Base-by-base conservation (phyloP, 2,888 invertebrate genomes). In the Temnothorax unifasciatus region DNA sequence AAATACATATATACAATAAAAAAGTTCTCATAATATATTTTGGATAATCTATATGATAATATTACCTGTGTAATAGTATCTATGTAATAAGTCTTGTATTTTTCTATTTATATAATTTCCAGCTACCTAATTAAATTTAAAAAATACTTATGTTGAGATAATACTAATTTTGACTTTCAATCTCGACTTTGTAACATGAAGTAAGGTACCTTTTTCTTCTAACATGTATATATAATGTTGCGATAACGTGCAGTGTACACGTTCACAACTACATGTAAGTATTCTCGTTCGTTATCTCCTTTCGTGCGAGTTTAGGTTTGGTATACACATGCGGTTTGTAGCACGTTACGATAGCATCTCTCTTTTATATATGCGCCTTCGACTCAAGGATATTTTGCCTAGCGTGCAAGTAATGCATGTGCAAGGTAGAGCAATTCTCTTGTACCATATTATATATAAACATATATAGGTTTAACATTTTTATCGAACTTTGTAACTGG, bases 301-400 rank as follows among this genome's bases (percentile, higher is more conserved):
- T 79, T 79, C 79, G 66, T 79, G 83, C 79, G 52, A 68, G 61
- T 68, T 68, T 50, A 59, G 59, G 61, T 77, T 77, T 18, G 41
- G 68, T 38, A 69, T 41, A 68, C 52, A 21, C 52, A 21, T 41
- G 76, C 64, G 66, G 68, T 52, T 66, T 66, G 52, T 47, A 47
- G 76, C 66, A 64, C 47, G 38, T 15, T 47, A 77, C 69, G 83
- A 83, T 83, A 83, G 59, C 69, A 79, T 83, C 83, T 69, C 61
- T 50, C 75, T 79, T 59, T 64, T 68, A 18, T 54, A 63, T 69
- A 69, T 69, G 59, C 66, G 34, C 69, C 50, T 77, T 83, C 52
- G 52, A 59, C 77, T 79, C 83, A 83, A 83, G 83, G 83, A 83
- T 83, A 69, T 77, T 77, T 83, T 61, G 59, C 83, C 50, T 83